Evolutionary conservation across 1,140 invertebrate genomes (phyloP), one percentile per base, ranked within the genome.

Genomic region (Macrobrachium nipponense): DNA sequence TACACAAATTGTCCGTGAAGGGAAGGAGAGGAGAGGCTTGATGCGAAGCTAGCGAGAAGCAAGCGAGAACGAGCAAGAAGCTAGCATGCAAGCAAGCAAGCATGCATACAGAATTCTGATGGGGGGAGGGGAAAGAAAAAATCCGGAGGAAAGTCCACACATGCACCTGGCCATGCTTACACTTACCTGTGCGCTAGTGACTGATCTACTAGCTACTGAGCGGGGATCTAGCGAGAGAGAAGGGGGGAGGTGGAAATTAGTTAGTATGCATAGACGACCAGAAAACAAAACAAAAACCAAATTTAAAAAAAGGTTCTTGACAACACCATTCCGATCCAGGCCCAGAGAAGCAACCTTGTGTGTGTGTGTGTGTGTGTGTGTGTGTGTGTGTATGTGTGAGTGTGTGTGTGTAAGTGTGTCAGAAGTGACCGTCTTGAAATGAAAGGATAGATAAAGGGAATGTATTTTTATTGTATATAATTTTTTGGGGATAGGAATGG

Each of bases 181-280:
- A 87, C 86, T 87, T 87, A 87, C 86, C 86, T 87, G 86, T 20
- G 60, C 27, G 77, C 86, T 87, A 87, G 86, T 82, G 80, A 87
- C 64, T 82, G 86, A 82, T 87, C 81, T 87, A 87, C 80, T 82
- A 87, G 84, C 78, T 86, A 86, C 84, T 73, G 84, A 86, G 77
- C 84, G 84, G 84, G 78, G n/a, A 86, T 86, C 84, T 86, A 86
- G 84, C 78, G 27, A 86, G 78, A 75, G 43, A 76, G 80, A 23
- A 75, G 58, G 84, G 84, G 68, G 81, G 73, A 60, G 27, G 70
- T 60, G 77, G 61, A 43, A 75, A 80, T 86, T 70, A 44, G 77
- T 86, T 86, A 86, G 84, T 86, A 80, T 86, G 77, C 66, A 80
- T 86, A 80, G 60, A 86, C 58, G 68, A 75, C 59, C 66, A 73